Evolutionary conservation across 2,113 vertebrate genomes (phyloP), one percentile per base, ranked within the genome.

Genomic region (Pluvianellus socialis): DNA sequence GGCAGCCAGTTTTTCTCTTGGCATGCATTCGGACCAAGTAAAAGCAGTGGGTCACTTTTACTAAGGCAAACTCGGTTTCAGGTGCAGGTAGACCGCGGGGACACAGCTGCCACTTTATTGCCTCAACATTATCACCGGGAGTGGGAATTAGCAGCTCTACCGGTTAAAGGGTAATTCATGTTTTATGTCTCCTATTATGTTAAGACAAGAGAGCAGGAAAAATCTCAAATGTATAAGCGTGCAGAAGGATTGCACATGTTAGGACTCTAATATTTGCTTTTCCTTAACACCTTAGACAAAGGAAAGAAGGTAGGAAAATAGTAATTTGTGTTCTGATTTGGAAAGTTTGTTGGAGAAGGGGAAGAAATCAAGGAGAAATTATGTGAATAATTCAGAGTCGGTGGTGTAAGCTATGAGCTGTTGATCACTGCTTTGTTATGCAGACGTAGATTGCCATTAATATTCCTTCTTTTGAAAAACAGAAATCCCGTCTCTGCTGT

Each of bases 401-500:
- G 58, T 55, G 56, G 47, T 81, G 27, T 65, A 58, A 92, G 55
- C 61, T 85, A 38, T 44, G 70, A 87, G 33, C 62, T 79, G 55
- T 68, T 92, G 89, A 80, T 92, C 74, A 62, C 45, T 82, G 38
- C 74, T 92, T 75, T 82, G 33, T 82, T 88, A 70, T 73, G 73
- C 77, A 91, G 75, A 44, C 90, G 44, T 19, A 86, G 75, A 76
- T 88, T 91, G 82, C 70, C 55, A 73, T 92, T 91, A 95, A 86
- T 94, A 87, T 62, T 92, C 38, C 33, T 56, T 83, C 45, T 91
- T 92, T 55, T 33, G 70, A 76, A 76, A 91, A 97, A 42, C 66
- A 86, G n/a, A 87, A 95, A 96, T 92, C 55, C 45, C 66, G n/a
- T 86, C 38, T 87, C 40, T 79, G 71, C 47, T 82, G n/a, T 90